phyloP scores from a whole-genome alignment of 2,113 vertebrate genomes.

The Planiliza haematocheilus region DNA sequence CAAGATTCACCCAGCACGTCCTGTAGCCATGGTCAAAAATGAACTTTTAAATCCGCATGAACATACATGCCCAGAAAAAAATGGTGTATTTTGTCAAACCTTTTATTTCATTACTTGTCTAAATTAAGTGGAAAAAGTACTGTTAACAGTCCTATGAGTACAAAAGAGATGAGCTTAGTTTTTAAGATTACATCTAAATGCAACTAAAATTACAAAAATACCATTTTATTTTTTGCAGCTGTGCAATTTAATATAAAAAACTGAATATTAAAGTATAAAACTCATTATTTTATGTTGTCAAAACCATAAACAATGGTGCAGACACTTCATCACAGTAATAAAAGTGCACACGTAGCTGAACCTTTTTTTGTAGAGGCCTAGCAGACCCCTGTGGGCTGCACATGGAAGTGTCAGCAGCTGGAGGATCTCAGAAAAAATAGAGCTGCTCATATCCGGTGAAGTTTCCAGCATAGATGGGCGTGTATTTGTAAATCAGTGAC shows the following conservation, averaged over 20 bases:
- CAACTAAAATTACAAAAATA: not conserved
- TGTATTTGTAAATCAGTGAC: constrained; percentile 83
- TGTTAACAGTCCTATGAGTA: too few species aligned
- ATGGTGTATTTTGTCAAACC: not conserved
- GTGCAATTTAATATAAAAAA: not conserved
- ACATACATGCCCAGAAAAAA: too few species aligned
- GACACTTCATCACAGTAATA: not conserved
- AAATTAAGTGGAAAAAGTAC: too few species aligned
- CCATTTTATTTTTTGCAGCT: not conserved
- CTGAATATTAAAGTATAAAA: not conserved
- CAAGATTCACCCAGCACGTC: not conserved
- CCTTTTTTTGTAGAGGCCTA: not conserved
- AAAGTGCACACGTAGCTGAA: not conserved
- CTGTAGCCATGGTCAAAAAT: too few species aligned
- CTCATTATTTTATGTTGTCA: not conserved
- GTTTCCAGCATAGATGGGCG: constrained; percentile 76
- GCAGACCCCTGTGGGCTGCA: not conserved
- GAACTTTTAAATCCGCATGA: too few species aligned
- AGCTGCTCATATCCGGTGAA: constrained; percentile 78
- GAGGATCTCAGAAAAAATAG: constrained; percentile 81
- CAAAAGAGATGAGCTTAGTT: too few species aligned
- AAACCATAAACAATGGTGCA: not conserved
- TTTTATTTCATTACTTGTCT: not conserved
- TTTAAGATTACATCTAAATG: too few species aligned
- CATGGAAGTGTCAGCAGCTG: not conserved